Percentiles rank a stretch among this genome's conserved stretches.
These are phyloP conservation scores for Laupala kohalensis DNA, from an alignment of 1,140 invertebrate species.

Conservation along the genomic window DNA sequence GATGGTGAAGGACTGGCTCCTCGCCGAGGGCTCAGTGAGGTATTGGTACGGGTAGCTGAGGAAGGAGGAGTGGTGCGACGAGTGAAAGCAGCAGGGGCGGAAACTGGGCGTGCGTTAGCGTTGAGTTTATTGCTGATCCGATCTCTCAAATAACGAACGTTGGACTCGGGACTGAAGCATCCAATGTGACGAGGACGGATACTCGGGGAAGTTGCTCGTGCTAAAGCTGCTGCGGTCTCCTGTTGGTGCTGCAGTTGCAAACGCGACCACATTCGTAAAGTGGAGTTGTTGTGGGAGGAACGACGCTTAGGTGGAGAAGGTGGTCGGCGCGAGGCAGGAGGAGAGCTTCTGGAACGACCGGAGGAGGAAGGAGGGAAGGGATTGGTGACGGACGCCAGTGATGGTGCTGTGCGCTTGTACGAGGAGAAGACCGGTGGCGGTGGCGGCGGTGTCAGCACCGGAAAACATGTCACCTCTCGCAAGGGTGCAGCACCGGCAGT, in stretches of 20 bases:
- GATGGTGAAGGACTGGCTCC: too few species aligned
- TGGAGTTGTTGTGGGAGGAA: slow-evolving; percentile 59
- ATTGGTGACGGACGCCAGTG: slow-evolving; percentile 24
- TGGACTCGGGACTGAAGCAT: slow-evolving; percentile 38
- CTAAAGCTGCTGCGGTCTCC: slow-evolving; percentile 17
- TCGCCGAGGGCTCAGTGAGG: neutral
- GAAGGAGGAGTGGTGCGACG: too few species aligned
- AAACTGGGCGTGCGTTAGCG: neutral
- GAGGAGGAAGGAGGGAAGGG: slow-evolving; percentile 16
- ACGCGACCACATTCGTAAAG: slow-evolving; percentile 47
- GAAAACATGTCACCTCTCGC: slow-evolving; percentile 43
- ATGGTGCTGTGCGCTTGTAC: slow-evolving; percentile 36
- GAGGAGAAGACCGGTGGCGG: slow-evolving; percentile 30
- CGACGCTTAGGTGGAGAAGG: slow-evolving; percentile 52
- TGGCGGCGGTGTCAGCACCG: slow-evolving; percentile 28
- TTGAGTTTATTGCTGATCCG: slow-evolving; percentile 39
- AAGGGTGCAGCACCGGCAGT: slow-evolving; percentile 23
- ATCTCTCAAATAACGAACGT: slow-evolving; percentile 40
- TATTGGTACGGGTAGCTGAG: too few species aligned
- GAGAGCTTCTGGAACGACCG: slow-evolving; percentile 33
- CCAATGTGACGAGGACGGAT: slow-evolving; percentile 35
- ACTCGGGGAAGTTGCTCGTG: too few species aligned
- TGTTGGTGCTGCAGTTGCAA: slow-evolving; percentile 26
- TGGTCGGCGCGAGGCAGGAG: slow-evolving; percentile 19
- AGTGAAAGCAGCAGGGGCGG: too few species aligned